Evolutionary conservation across 2,113 vertebrate species (phyloP).

Genomic region (Heterochromis multidens): DNA sequence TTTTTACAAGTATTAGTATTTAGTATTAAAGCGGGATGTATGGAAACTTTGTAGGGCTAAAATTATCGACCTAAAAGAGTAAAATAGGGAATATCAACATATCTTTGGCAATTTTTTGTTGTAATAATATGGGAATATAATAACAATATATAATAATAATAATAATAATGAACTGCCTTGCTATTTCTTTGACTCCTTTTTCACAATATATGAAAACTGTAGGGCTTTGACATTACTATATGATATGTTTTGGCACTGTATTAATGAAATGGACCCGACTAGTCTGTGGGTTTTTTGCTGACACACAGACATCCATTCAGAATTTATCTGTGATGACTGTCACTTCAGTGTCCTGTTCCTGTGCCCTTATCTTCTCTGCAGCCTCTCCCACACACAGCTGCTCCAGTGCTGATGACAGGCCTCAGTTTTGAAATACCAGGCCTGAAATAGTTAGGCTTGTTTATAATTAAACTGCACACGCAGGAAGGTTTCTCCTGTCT

Average conservation of each 20-base stretch:
- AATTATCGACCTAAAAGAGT: no score
- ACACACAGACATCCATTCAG: neutral
- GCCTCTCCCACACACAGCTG: conserved; percentile 57
- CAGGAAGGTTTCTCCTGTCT: neutral
- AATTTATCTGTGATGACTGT: neutral
- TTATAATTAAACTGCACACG: conserved; percentile 45
- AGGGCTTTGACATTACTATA: neutral
- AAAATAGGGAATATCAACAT: no score
- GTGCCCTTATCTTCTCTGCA: neutral
- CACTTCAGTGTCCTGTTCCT: neutral
- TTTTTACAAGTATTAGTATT: no score
- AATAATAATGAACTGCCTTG: no score
- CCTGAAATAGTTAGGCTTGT: conserved; percentile 58
- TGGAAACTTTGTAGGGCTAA: no score
- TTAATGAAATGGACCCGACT: neutral
- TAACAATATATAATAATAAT: no score
- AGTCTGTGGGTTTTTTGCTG: neutral
- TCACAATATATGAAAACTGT: neutral
- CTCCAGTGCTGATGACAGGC: conserved; percentile 39
- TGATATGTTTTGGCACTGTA: neutral
- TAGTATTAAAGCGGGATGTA: no score
- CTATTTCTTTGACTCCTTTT: neutral
- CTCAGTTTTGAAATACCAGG: conserved; percentile 35
- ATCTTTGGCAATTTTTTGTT: no score
- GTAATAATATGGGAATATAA: no score